phyloP scores from a whole-genome alignment of 2,797 vertebrate species.

The Ctenochaetus hawaiiensis region DNA sequence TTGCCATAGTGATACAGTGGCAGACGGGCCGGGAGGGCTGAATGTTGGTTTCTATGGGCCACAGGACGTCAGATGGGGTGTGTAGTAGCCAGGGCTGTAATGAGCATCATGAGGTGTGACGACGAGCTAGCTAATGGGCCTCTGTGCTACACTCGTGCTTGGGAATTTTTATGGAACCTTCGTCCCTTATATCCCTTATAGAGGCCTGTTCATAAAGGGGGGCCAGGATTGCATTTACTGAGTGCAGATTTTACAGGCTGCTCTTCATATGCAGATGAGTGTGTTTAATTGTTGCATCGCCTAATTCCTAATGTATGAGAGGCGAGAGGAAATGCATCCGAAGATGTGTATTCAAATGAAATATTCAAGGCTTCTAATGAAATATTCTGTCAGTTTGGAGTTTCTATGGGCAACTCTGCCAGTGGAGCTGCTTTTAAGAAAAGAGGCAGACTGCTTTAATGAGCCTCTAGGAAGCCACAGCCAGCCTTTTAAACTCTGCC shows the following conservation, averaged over 20 bases:
- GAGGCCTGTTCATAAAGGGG: slow-evolving; percentile 15
- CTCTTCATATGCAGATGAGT: slow-evolving; percentile 76
- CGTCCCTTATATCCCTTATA: slow-evolving; percentile 13
- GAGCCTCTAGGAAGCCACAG: slow-evolving; percentile 63
- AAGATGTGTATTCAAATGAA: slow-evolving; percentile 79
- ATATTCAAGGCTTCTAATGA: slow-evolving; percentile 82
- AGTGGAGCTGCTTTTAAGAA: slow-evolving; percentile 72
- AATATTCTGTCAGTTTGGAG: slow-evolving; percentile 83
- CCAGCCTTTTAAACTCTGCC: slow-evolving; percentile 64
- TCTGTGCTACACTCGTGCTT: not conserved
- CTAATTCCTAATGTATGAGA: slow-evolving; percentile 76
- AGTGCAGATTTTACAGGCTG: slow-evolving; percentile 42
- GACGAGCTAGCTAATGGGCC: slow-evolving; percentile 43
- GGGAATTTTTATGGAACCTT: slow-evolving; percentile 27
- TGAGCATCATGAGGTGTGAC: slow-evolving; percentile 48
- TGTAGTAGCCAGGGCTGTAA: slow-evolving; percentile 51
- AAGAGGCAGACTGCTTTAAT: slow-evolving; percentile 69
- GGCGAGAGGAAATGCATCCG: slow-evolving; percentile 66
- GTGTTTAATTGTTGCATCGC: slow-evolving; percentile 75
- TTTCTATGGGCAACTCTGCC: slow-evolving; percentile 69
- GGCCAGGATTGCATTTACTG: slow-evolving; percentile 23
- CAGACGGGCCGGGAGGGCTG: slow-evolving; percentile 63
- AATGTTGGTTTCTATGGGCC: slow-evolving; percentile 65
- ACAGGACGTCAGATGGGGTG: slow-evolving; percentile 51
- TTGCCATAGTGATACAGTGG: slow-evolving; percentile 80